Conservation (phyloP, 1,140 invertebrate genomes). For the Nautilus pompilius region DNA sequence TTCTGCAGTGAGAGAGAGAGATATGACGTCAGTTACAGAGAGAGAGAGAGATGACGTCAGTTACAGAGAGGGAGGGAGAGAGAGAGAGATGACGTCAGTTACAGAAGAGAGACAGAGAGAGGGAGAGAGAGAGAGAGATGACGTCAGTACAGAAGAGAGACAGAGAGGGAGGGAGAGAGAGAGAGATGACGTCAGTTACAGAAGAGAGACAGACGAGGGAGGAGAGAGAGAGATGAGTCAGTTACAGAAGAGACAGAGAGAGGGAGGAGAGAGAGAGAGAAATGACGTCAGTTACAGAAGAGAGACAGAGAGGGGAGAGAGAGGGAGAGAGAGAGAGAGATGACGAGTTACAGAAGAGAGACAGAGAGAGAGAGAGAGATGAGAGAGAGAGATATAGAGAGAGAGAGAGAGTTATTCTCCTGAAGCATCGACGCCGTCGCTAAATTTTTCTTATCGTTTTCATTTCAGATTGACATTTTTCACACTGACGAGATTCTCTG, state of each 20-base stretch:
- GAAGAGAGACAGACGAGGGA: not conserved
- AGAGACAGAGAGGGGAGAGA: constrained; percentile 21
- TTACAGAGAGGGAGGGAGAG: too few species aligned
- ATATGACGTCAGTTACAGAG: too few species aligned
- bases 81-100: not conserved
- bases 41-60: too few species aligned
- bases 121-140: not conserved
- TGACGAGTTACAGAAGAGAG: not conserved
- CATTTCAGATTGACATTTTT: constrained; percentile 53
- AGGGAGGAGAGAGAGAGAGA: not conserved
- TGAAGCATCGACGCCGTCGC: too few species aligned
- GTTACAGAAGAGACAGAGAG: not conserved
- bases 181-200: not conserved
- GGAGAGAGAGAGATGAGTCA: too few species aligned
- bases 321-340: constrained; percentile 19
- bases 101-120: constrained; percentile 4
- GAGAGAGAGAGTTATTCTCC: too few species aligned
- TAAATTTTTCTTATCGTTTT: not conserved
- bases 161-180: not conserved
- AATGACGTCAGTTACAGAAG: not conserved
- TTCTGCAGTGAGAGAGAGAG: too few species aligned
- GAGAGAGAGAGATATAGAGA: not conserved
- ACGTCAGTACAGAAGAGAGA: not conserved
- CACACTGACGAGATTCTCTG: constrained; percentile 71
- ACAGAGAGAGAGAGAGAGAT: not conserved